phyloP scores from a whole-genome alignment of 1,140 invertebrate genomes.

The Neodiprion fabricii region DNA sequence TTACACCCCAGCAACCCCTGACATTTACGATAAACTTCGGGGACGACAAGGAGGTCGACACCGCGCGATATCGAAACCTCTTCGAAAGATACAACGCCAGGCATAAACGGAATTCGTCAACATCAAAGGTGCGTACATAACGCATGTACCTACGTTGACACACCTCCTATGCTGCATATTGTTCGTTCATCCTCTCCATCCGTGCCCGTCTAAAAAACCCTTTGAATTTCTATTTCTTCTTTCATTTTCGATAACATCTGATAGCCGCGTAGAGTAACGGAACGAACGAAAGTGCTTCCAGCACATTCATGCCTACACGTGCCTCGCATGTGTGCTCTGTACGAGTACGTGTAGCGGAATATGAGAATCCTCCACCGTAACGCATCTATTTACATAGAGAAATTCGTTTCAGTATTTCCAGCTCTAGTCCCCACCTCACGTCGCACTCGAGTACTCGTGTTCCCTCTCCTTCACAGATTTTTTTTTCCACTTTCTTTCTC shows the following conservation, averaged over 20 bases:
- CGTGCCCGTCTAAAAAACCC: no score
- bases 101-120: slow-evolving; percentile 73
- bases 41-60: slow-evolving; percentile 67
- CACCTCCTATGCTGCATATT: no score
- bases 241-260: no score
- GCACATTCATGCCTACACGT: not conserved
- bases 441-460: not conserved
- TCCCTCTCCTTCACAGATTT: not conserved
- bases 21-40: slow-evolving; percentile 77
- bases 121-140: slow-evolving; percentile 62
- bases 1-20: slow-evolving; percentile 32
- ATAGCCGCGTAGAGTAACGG: no score
- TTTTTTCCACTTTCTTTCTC: not conserved
- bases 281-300: not conserved
- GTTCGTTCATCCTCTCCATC: no score
- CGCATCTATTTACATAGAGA: not conserved
- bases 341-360: not conserved
- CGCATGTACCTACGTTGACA: no score
- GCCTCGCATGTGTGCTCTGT: not conserved
- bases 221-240: no score
- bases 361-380: not conserved
- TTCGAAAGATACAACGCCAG: slow-evolving; percentile 74
- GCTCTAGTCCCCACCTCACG: not conserved
- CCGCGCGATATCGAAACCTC: slow-evolving; percentile 67
- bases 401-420: not conserved